Percentiles rank a stretch among this genome's conserved stretches.
Evolutionary conservation across 2,113 vertebrate species (phyloP).

Genomic region (Aspiorhynchus laticeps): DNA sequence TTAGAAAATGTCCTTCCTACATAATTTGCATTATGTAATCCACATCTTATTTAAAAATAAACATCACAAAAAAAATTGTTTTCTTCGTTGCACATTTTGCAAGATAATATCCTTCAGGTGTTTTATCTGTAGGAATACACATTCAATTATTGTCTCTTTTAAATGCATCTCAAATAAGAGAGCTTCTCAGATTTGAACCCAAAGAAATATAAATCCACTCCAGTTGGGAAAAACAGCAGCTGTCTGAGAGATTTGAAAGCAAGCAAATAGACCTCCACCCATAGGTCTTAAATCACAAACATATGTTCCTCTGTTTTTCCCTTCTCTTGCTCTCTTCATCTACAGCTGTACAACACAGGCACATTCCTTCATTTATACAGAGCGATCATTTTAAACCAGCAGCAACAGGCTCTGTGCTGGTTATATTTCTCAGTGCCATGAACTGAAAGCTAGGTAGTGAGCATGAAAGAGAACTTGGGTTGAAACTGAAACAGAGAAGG

Average conservation of each 20-base stretch:
- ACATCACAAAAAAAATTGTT: neutral
- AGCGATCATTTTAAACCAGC: neutral
- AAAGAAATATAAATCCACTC: conserved; percentile 12
- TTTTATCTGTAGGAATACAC: neutral
- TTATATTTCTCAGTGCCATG: conserved; percentile 12
- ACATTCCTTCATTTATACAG: neutral
- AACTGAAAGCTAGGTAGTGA: conserved; percentile 11
- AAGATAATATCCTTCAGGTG: neutral
- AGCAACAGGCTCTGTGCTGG: neutral
- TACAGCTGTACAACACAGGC: conserved; percentile 6
- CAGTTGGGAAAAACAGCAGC: neutral
- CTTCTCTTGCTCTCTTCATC: neutral
- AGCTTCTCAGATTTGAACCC: neutral
- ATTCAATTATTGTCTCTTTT: neutral
- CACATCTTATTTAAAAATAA: neutral
- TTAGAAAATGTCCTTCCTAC: neutral
- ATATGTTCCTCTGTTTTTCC: conserved; percentile 15
- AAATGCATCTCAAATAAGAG: neutral
- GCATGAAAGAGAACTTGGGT: conserved; percentile 11
- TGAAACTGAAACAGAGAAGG: conserved; percentile 19
- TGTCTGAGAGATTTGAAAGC: neutral
- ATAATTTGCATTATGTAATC: neutral
- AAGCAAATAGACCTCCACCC: conserved; percentile 1
- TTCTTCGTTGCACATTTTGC: neutral
- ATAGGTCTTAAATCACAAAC: conserved; percentile 31